Conservation (phyloP, 2,888 invertebrate genomes). For the Drosophila suboccidentalis region DNA sequence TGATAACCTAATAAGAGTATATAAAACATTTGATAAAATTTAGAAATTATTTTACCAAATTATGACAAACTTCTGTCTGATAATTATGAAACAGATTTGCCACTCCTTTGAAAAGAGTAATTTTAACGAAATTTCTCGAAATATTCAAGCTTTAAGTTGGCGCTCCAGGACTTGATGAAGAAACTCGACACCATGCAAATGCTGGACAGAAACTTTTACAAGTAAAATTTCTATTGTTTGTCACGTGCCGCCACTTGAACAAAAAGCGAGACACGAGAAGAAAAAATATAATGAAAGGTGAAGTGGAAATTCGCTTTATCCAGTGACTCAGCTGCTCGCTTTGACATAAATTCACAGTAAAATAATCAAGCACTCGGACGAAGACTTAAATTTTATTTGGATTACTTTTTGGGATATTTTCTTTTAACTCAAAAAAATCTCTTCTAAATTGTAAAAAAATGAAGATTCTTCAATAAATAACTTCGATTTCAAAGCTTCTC, state of each 20-base stretch:
- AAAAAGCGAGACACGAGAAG: constrained; percentile 22
- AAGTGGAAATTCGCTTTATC: constrained; percentile 40
- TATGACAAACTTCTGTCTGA: neutral
- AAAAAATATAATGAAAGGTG: constrained; percentile 31
- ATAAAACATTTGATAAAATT: no score
- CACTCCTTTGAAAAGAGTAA: neutral
- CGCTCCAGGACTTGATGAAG: constrained; percentile 19
- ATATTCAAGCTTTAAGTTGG: neutral
- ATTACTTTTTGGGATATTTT: neutral
- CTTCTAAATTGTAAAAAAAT: no score
- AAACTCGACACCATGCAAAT: constrained; percentile 10
- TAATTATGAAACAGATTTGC: neutral
- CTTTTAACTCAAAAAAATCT: neutral
- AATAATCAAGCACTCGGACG: neutral
- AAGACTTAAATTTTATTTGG: neutral
- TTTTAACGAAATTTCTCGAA: neutral
- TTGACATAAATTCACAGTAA: constrained; percentile 27
- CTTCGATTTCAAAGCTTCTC: no score
- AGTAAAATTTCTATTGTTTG: constrained; percentile 60
- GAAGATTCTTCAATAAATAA: no score
- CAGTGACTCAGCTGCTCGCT: constrained; percentile 29
- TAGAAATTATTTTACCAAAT: no score
- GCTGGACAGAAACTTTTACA: constrained; percentile 28
- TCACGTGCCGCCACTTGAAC: constrained; percentile 69
- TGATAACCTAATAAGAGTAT: no score